Base-by-base conservation (phyloP, 2,113 vertebrate species). In the Phoxinus phoxinus region DNA sequence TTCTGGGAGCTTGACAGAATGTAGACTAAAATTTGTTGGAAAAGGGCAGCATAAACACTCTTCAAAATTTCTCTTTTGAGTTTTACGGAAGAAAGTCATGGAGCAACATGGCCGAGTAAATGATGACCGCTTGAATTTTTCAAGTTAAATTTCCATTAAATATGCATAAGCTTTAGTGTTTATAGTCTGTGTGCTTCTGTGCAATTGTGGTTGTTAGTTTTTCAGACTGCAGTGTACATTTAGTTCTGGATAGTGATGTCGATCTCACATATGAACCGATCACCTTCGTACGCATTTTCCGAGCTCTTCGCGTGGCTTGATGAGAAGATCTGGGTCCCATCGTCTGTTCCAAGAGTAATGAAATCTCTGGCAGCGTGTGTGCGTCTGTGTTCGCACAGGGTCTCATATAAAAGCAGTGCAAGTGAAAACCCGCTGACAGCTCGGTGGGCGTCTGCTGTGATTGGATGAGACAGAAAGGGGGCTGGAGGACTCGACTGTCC, bases 321-420 rank as follows among this genome's bases (percentile, higher is more conserved):
- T 51, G 67, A 46, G 27, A 53, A 77, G 17, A 81, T 71, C 84
- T 80, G 69, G 59, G 61, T 84, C 32, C 77, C 58, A 74, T 81
- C 77, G 25, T 65, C n/a, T 4, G 32, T 46, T 87, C 83, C 86
- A 85, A 85, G 35, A 83, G 72, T 84, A 80, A 75, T 86, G 84
- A 84, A 84, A 80, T 46, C 41, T 76, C 83, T 88, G 87, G 87
- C 84, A 19, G 53, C 2, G 21, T 21, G 30, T 85, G 44, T 56
- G 48, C 3, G 32, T 77, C 32, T 73, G 85, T 53, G 56, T 77
- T 82, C 32, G 48, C 83, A 73, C 63, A 44, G 85, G 77, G 74
- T 59, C 87, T 86, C 84, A 11, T 86, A 81, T 86, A 84, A 88
- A 88, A 83, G 71, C 41, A 4, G 56, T 86, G 74, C n/a, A 86